Conservation (phyloP, 2,113 vertebrate species). For the Heptranchias perlo region DNA sequence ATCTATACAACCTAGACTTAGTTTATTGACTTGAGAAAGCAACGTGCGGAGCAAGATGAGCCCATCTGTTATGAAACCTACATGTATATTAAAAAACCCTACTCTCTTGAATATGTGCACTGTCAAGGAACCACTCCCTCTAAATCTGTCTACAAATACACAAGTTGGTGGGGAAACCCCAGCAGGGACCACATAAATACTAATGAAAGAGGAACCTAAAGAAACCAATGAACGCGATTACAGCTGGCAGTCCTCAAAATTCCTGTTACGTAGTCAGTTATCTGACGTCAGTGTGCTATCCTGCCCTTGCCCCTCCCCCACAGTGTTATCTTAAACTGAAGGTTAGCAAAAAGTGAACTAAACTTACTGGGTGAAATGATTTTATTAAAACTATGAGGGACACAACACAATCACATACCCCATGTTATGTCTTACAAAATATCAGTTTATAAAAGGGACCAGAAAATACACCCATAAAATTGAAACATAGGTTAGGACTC, state of each 20-base stretch:
- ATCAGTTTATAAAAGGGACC: background rate
- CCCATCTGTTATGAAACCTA: background rate
- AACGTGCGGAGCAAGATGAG: background rate
- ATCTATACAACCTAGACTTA: background rate
- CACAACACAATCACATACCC: background rate
- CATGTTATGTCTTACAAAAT: background rate
- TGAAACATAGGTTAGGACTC: background rate
- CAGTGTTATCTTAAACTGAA: background rate
- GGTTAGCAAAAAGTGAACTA: background rate
- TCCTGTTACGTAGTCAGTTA: conserved; percentile 17
- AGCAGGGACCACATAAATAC: background rate
- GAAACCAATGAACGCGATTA: background rate
- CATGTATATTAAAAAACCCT: conserved; percentile 38
- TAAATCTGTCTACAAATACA: background rate
- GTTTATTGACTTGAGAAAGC: background rate
- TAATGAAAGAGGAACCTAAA: conserved; percentile 32
- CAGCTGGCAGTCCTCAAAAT: conserved; percentile 3
- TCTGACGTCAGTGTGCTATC: background rate
- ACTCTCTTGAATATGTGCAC: background rate
- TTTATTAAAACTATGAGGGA: background rate
- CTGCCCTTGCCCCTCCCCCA: background rate
- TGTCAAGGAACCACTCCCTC: background rate
- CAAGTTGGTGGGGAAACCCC: conserved; percentile 4
- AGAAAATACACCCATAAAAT: background rate
- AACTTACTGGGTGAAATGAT: background rate